Evolutionary conservation across 2,888 invertebrate species (phyloP), one percentile per base, ranked within the genome.

Genomic region (Andrena bucephala): DNA sequence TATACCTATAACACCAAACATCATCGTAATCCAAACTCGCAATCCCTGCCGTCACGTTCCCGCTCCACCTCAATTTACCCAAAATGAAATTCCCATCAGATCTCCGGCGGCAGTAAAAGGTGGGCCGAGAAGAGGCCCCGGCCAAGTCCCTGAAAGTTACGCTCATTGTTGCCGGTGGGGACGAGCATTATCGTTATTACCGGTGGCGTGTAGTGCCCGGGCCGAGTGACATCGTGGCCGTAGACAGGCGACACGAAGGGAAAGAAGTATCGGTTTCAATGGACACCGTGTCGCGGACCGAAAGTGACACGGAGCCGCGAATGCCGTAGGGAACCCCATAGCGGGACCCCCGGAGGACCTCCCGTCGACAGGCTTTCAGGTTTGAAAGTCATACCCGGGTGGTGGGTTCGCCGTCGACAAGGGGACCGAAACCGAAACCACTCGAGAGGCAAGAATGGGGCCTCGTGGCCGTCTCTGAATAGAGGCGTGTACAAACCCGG

Each of bases 251-350:
- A 42, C 42, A 5, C 10, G 54, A 68, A 73, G 83, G 83, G 84
- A 89, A 85, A 87, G 85, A 88, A 89, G 90, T 92, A 92, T 92
- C 91, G 88, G 83, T 92, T 92, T 91, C 92, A 92, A 91, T 92
- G 89, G 89, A 84, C 83, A 87, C 77, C 84, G 85, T 87, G 89
- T 88, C 86, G 84, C 73, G 82, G 73, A 87, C 85, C 83, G 82
- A 90, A 87, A 89, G 85, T 88, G 90, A 89, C 89, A 90, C 83
- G 83, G 74, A 78, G 73, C 81, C 85, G 84, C 85, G 87, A 83
- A 87, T 85, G 83, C 85, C 84, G 79, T 81, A 84, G 84, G 80
- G 86, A 88, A 89, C 71, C 81, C 82, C 78, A 75, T 74, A 80
- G 73, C 65, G 79, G 77, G 86, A 76, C 86, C 89, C 87, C 88